These are phyloP conservation scores for Clytia hemisphaerica DNA, from an alignment of 30 jellyfish, hydroid and myxozoan genomes.

Conservation along the genomic window DNA sequence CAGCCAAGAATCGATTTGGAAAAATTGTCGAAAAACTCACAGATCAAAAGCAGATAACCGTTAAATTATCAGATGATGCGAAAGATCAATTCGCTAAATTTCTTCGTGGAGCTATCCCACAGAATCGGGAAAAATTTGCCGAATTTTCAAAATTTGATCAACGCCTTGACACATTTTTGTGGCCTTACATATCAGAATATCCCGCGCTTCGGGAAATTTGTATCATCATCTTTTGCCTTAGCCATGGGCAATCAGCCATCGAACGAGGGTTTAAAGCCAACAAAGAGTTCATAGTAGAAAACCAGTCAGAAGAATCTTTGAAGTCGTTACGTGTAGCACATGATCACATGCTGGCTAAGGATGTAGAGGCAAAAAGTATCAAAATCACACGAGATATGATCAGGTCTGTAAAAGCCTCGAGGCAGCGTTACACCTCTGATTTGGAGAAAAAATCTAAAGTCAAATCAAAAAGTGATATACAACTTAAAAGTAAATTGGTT, in stretches of 20 bases:
- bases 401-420: not conserved
- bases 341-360: not conserved
- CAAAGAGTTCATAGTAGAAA: not conserved
- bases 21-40: too few species aligned
- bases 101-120: not conserved
- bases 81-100: not conserved
- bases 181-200: not conserved
- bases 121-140: not conserved
- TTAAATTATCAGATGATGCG: not conserved
- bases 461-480: too few species aligned
- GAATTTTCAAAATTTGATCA: not conserved
- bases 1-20: not conserved
- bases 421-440: too few species aligned
- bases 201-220: not conserved
- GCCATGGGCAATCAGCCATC: slow-evolving; percentile 26
- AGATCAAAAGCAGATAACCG: not conserved
- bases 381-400: too few species aligned
- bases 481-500: too few species aligned
- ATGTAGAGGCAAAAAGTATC: too few species aligned
- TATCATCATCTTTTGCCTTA: not conserved
- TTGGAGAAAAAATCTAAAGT: too few species aligned
- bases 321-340: not conserved
- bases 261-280: slow-evolving; percentile 20
- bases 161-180: not conserved
- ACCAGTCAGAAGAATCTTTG: slow-evolving; percentile 12